Conservation (phyloP, 1,140 invertebrate species). For the Drosophila oshimai region DNA sequence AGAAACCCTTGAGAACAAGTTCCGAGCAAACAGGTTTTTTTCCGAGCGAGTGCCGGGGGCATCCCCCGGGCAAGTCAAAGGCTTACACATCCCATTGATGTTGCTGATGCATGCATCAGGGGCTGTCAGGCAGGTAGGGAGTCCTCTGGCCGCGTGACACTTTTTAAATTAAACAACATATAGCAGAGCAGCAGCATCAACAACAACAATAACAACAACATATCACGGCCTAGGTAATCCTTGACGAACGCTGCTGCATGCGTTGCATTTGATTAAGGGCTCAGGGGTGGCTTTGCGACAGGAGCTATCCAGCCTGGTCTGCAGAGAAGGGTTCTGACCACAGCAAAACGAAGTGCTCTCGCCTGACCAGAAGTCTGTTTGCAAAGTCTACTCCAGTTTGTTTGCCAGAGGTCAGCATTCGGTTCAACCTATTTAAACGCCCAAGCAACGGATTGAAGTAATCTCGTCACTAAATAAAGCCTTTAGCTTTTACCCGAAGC, state of each 20-base stretch:
- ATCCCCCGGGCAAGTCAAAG: conserved; percentile 65
- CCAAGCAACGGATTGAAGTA: not conserved
- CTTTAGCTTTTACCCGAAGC: not conserved
- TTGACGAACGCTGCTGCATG: conserved; percentile 45
- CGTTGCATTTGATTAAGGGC: conserved; percentile 64
- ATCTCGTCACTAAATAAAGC: not conserved
- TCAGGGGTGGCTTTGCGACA: conserved; percentile 53
- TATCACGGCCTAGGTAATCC: conserved; percentile 42
- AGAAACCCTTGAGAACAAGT: conserved; percentile 60
- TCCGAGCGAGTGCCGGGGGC: conserved; percentile 11
- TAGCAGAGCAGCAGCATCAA: conserved; percentile 30
- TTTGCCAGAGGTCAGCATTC: conserved; percentile 7
- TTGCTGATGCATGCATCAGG: conserved; percentile 59
- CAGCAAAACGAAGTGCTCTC: conserved; percentile 13
- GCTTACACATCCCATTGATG: conserved; percentile 73
- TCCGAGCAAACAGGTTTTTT: conserved; percentile 35
- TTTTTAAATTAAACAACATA: conserved; percentile 63
- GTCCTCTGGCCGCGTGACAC: conserved; percentile 56
- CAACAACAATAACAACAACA: conserved; percentile 64
- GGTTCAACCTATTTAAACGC: not conserved
- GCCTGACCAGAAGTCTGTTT: conserved; percentile 32
- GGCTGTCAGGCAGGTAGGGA: conserved; percentile 2
- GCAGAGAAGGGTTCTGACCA: not conserved
- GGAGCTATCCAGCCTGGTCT: conserved; percentile 14
- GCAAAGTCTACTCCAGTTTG: not conserved